These are phyloP conservation scores for Heliconius melpomene DNA, from an alignment of 1,140 invertebrate genomes.

Conservation along the genomic window DNA sequence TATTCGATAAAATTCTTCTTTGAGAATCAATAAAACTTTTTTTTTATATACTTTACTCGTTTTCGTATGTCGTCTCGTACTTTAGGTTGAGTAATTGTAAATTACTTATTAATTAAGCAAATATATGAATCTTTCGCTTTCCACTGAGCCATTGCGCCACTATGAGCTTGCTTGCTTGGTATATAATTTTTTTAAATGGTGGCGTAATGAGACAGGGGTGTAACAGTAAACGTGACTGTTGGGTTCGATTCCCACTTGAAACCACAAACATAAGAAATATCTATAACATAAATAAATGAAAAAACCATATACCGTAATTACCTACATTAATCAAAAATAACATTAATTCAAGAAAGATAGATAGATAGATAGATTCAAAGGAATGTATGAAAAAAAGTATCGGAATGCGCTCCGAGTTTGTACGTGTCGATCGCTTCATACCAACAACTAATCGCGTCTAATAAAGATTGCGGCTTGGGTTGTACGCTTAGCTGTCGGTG, in stretches of 20 bases:
- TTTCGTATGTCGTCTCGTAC: too few relatives aligned
- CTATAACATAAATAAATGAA: not conserved
- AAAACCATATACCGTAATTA: not conserved
- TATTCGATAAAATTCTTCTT: constrained; percentile 5
- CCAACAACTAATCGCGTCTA: constrained; percentile 50
- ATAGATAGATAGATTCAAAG: constrained; percentile 30
- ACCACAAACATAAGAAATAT: too few relatives aligned
- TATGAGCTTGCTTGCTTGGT: too few relatives aligned
- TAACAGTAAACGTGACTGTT: too few relatives aligned
- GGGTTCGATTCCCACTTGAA: too few relatives aligned
- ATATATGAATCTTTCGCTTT: too few relatives aligned
- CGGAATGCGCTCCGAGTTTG: constrained; percentile 56
- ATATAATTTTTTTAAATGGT: too few relatives aligned
- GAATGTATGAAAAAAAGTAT: constrained; percentile 68
- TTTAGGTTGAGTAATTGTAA: too few relatives aligned
- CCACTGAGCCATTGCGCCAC: too few relatives aligned
- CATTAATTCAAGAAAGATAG: constrained; percentile 16
- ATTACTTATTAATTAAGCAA: too few relatives aligned
- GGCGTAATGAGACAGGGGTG: too few relatives aligned
- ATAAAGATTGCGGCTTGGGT: constrained; percentile 43
- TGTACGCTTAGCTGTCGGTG: constrained; percentile 31
- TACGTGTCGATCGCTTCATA: constrained; percentile 61
- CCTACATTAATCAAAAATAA: too few relatives aligned
- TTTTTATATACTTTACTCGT: not conserved
- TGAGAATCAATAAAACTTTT: not conserved